Base-by-base conservation (phyloP, 2,797 vertebrate species). In the Uromys caudimaculatus region DNA sequence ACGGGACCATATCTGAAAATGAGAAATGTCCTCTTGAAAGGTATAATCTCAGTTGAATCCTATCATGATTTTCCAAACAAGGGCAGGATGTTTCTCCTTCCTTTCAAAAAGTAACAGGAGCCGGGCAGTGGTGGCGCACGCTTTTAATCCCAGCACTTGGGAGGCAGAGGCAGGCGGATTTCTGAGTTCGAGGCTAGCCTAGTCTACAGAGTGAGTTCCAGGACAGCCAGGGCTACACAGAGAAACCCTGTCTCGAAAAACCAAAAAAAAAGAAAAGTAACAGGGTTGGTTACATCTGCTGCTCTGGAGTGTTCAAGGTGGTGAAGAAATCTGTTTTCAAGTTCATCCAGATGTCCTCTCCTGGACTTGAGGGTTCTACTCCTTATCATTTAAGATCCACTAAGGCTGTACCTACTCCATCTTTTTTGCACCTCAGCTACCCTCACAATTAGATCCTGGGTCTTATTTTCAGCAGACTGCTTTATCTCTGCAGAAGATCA, bases 381-480 rank as follows among this genome's bases (percentile, higher is more conserved):
- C 35, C 58, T 44, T 60, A 79, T 35, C 32, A 32, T 35, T 50
- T 47, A 44, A 41, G 58, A 69, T 9, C 47, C 0, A 1, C 56
- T 35, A 38, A 56, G 60, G 32, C n/a, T 69, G 19, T 23, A 32
- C 56, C 64, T 23, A 54, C 2, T 56, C 67, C 21, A 54, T 88
- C 50, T 19, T 35, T 81, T 62, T 58, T 58, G 58, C 35, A 58
- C 41, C 56, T 35, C 75, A 50, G 10, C 76, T 47, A 58, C 32
- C 41, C 56, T 77, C 60, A 35, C 92, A 52, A n/a, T 69, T 81
- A 91, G 69, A 82, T 17, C 69, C 47, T 47, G 75, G 75, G 56
- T 91, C 82, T 95, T 87, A 54, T 73, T 77, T 89, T 93, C 87
- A 64, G 87, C 87, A 64, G 10, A 32, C 81, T 78, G 56, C 82